Evolutionary conservation across 2,797 vertebrate genomes (phyloP), one percentile per base, ranked within the genome.

Genomic region (Crocidura indochinensis): DNA sequence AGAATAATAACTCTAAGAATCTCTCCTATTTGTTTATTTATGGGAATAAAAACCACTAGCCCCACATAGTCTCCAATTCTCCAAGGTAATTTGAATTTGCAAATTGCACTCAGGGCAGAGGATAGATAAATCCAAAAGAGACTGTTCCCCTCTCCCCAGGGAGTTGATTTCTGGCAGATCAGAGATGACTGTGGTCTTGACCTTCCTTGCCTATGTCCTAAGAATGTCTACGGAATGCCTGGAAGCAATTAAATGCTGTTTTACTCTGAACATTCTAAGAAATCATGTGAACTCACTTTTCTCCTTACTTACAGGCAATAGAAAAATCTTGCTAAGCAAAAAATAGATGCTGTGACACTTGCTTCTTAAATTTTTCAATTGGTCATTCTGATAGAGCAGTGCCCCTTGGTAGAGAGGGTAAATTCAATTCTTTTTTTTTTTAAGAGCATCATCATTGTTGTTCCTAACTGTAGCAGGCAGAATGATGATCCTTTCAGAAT

Each of bases 341-440:
- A 84, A 71, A 31, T 67, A 44, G 24, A 56, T 56, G 47, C 67
- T 44, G 29, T 8, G 68, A 47, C 46, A 22, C 6, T 46, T 60
- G 44, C 51, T 53, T 81, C 53, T 72, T 67, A 19, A 20, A 79
- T 75, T 67, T 88, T 46, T n/a, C 38, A 19, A 76, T 74, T 31
- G 60, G n/a, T 64, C 51, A 31, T 80, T 89, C 14, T 44, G 24
- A 74, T 29, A 62, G 29, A 84, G 24, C 84, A 67, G 17, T 69
- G 69, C 14, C 22, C 79, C 27, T 72, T 72, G 4, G 75, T 74
- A 75, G 22, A 22, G 6, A 85, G 6, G 2, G 78, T 56, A 62
- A 88, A 8, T 68, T 88, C 49, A 88, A 8, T 68, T 88, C 49
- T 91, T 95, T n/a, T n/a, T n/a, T n/a, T n/a, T n/a, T n/a, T n/a